Base-by-base conservation (phyloP, 2,888 invertebrate species). In the Conchocele bisecta region DNA sequence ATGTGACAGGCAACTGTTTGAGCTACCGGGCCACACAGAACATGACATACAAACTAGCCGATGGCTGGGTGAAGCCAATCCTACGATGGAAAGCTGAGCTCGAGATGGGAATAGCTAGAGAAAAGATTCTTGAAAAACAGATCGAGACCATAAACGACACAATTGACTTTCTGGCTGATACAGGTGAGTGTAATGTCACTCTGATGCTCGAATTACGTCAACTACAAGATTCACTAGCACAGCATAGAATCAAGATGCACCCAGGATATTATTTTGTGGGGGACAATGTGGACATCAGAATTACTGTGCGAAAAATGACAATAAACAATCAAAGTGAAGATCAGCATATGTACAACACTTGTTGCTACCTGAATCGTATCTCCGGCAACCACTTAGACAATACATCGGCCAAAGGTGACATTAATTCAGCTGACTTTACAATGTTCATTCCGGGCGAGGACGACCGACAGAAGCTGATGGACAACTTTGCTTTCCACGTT, bases 231-330 rank as follows among this genome's bases (percentile, higher is more conserved):
- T 31, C 39, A 26, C 29, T 69, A 29, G 24, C 35, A 28, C 15
- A 33, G 20, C 64, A 65, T 24, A 58, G 70, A 31, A 42, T 46
- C 17, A 48, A 0, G 6, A 65, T 72, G 61, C 66, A 61, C 41
- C 66, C 60, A 15, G 69, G 69, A 7, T 74, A 50, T 31, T 69
- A 74, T 29, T 74, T 74, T 69, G 74, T 74, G 5, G 74, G 74
- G 1, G 69, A 69, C 42, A 74, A 74, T 60, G 69, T 74, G 4
- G 69, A 74, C 22, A 53, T 74, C 48, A 37, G 33, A 31, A 73
- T 63, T 9, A 42, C 48, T 33, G 72, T 72, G 1, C 22, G 72
- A 17, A 51, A 67, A 3, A 72, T 72, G 72, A 58, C 72, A 15
- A n/a, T 31, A 15, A 33, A n/a, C 7, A 68, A 56, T 37, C 73